A percentile compares a stretch with the other conserved stretches of the same genome.
These are phyloP conservation scores for Zoanthus sociatus DNA, from an alignment of 92 coral and sea anemone species.

Conservation along the genomic window DNA sequence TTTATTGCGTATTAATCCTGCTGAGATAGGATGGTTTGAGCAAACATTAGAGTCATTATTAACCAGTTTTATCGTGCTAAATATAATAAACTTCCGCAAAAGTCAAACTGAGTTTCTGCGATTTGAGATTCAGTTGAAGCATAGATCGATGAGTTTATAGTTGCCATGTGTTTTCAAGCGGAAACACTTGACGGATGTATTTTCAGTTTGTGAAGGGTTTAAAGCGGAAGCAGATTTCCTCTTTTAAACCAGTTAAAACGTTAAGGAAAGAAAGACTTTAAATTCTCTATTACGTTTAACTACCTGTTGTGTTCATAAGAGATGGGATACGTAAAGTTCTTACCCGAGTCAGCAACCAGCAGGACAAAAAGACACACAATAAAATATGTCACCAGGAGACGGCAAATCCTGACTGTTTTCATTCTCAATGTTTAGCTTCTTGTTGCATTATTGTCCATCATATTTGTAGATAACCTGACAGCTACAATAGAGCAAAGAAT, in stretches of 20 bases:
- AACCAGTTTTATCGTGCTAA: neutral
- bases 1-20: constrained; percentile 36
- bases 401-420: constrained; percentile 36
- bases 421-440: constrained; percentile 24
- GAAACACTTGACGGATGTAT: neutral
- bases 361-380: constrained; percentile 25
- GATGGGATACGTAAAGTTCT: constrained; percentile 6
- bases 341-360: constrained; percentile 34
- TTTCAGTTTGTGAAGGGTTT: neutral
- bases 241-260: neutral
- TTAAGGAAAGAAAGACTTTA: neutral
- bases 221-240: neutral
- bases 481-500: constrained; percentile 4
- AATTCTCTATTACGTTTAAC: neutral
- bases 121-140: neutral
- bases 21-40: constrained; percentile 8
- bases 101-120: neutral
- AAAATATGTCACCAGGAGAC: constrained; percentile 41
- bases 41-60: constrained; percentile 24
- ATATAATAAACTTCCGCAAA: constrained; percentile 1
- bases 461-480: constrained; percentile 4
- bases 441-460: neutral
- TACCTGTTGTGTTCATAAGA: neutral
- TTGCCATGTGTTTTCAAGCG: constrained; percentile 18
- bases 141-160: neutral